Evolutionary conservation across 2,113 vertebrate species (phyloP).

Genomic region (Oplegnathus fasciatus): DNA sequence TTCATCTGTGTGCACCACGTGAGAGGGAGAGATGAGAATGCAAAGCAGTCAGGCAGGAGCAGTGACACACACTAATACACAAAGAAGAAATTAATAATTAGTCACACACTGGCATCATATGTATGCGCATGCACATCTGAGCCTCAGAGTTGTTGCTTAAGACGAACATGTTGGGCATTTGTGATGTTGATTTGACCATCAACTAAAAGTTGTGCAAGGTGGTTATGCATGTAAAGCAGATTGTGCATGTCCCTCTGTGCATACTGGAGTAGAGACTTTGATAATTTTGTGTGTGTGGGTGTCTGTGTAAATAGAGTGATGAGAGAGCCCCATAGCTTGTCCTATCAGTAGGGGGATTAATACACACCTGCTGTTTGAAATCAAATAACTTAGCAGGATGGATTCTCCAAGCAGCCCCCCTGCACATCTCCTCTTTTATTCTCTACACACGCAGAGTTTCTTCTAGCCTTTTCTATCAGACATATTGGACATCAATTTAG

Average conservation of each 20-base stretch:
- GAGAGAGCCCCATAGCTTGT: constrained; percentile 23
- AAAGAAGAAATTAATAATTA: constrained; percentile 69
- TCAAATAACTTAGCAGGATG: constrained; percentile 46
- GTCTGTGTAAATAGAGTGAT: constrained; percentile 13
- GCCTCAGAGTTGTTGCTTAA: constrained; percentile 24
- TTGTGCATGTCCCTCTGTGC: constrained; percentile 11
- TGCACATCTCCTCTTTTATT: constrained; percentile 17
- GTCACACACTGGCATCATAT: constrained; percentile 57
- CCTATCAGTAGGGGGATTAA: constrained; percentile 39
- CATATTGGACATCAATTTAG: background rate
- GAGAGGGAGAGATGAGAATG: constrained; percentile 63
- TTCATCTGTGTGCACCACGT: constrained; percentile 68
- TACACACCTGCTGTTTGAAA: constrained; percentile 51
- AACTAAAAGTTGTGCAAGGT: constrained; percentile 20
- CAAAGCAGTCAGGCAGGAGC: constrained; percentile 62
- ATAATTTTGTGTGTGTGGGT: constrained; percentile 1
- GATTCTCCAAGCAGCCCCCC: background rate
- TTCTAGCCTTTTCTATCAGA: background rate
- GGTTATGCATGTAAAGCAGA: constrained; percentile 6
- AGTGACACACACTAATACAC: constrained; percentile 69
- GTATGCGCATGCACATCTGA: constrained; percentile 30
- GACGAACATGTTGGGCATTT: constrained; percentile 41
- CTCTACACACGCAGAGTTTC: background rate
- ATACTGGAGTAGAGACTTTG: constrained; percentile 9
- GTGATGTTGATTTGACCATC: constrained; percentile 15